phyloP scores from a whole-genome alignment of 2,797 vertebrate species.

The Tragopan temminckii region DNA sequence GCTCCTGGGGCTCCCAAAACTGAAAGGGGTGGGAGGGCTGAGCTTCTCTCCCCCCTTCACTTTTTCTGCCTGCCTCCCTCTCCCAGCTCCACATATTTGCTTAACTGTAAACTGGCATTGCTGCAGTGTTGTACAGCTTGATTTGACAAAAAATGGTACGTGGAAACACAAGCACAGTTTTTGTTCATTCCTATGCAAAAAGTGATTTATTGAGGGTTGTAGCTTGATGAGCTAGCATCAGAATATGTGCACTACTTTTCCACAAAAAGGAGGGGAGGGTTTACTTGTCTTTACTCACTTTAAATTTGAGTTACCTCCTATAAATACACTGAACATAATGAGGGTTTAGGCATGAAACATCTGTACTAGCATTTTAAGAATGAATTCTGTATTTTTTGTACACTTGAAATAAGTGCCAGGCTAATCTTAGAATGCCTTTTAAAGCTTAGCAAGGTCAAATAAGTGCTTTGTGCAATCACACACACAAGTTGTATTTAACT shows the following conservation, averaged over 20 bases:
- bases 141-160: background rate
- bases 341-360: slow-evolving; percentile 53
- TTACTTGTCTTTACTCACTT: slow-evolving; percentile 31
- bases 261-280: background rate
- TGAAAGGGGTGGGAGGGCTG: background rate
- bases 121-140: background rate
- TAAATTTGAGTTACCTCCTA: slow-evolving; percentile 46
- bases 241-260: background rate
- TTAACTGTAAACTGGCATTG: background rate
- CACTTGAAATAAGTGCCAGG: slow-evolving; percentile 48
- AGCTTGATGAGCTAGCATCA: background rate
- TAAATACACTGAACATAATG: slow-evolving; percentile 32
- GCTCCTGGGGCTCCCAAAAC: background rate
- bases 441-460: slow-evolving; percentile 54
- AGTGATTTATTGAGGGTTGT: background rate
- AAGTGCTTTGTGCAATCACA: slow-evolving; percentile 54
- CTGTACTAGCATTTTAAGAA: slow-evolving; percentile 39
- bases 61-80: background rate
- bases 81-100: background rate
- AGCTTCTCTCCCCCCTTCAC: background rate
- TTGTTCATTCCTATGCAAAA: background rate
- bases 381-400: slow-evolving; percentile 3
- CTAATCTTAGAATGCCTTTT: slow-evolving; percentile 61
- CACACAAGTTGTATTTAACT: slow-evolving; percentile 56
- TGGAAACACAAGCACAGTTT: background rate